A percentile compares a stretch with the other conserved stretches of the same genome.
phyloP scores from a whole-genome alignment of 2,797 vertebrate species.

The Triplophysa bombifrons region DNA sequence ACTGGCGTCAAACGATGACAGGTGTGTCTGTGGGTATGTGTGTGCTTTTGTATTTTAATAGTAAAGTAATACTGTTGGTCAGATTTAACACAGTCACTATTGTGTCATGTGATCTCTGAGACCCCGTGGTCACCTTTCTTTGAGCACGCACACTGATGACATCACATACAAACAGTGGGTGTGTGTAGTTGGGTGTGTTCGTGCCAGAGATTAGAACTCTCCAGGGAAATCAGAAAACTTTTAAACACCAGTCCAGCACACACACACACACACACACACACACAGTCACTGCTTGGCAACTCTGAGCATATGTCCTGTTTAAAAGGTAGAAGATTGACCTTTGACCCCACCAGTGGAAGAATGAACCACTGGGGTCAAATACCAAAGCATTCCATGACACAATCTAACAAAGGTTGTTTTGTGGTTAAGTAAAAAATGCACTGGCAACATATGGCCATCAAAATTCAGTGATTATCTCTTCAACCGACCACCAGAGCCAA shows the following conservation, averaged over 20 bases:
- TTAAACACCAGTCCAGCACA: conserved; percentile 6
- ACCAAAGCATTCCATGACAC: conserved; percentile 28
- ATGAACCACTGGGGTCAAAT: conserved; percentile 39
- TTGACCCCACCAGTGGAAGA: conserved; percentile 15
- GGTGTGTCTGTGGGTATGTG: conserved; percentile 1
- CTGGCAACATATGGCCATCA: conserved; percentile 18
- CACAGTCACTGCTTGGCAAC: conserved; percentile 29
- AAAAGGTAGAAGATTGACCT: conserved; percentile 21
- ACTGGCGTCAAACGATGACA: conserved; percentile 22
- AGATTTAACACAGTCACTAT: conserved; percentile 57
- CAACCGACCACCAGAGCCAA: not conserved
- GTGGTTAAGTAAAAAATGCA: conserved; percentile 30
- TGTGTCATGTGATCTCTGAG: conserved; percentile 59
- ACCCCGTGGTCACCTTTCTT: conserved; percentile 47
- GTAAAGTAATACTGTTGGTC: conserved; percentile 27
- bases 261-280: conserved; percentile 13
- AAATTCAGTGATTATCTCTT: not conserved
- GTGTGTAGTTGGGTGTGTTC: conserved; percentile 50
- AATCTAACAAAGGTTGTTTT: conserved; percentile 44
- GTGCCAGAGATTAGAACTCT: conserved; percentile 17
- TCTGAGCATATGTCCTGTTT: conserved; percentile 15
- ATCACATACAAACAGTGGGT: conserved; percentile 29
- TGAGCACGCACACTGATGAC: conserved; percentile 57
- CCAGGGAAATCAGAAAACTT: conserved; percentile 11
- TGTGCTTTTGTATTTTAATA: conserved; percentile 26